Percentiles rank a stretch among this genome's conserved stretches.
phyloP scores from a whole-genome alignment of 2,113 vertebrate species.

The Callorhinus ursinus region DNA sequence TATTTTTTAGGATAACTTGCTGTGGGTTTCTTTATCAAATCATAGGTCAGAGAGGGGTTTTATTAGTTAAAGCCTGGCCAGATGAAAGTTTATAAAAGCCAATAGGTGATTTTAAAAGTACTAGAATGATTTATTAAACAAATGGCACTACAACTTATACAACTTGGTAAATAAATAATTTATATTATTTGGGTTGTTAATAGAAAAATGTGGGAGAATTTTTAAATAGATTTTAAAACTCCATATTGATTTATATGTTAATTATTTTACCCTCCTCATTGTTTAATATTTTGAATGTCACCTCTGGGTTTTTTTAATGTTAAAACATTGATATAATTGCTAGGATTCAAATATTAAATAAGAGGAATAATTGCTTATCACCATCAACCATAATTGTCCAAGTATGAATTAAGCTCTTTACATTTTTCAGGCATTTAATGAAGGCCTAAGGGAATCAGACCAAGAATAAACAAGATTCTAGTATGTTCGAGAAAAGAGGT shows the following conservation, averaged over 20 bases:
- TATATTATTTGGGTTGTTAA: background rate
- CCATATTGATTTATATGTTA: background rate
- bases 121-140: background rate
- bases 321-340: slow-evolving; percentile 42
- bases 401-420: slow-evolving; percentile 26
- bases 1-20: background rate
- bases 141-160: background rate
- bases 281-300: slow-evolving; percentile 35
- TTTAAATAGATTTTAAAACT: background rate
- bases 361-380: slow-evolving; percentile 43
- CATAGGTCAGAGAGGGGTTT: background rate
- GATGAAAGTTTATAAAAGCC: background rate
- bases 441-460: background rate
- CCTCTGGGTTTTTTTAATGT: background rate
- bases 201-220: background rate
- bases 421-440: slow-evolving; percentile 33
- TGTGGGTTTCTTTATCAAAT: background rate
- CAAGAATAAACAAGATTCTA: background rate
- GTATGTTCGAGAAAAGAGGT: background rate
- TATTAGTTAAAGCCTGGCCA: background rate
- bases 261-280: slow-evolving; percentile 24
- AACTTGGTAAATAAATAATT: background rate
- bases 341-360: slow-evolving; percentile 39
- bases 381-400: background rate
- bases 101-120: background rate